A percentile compares a stretch with the other conserved stretches of the same genome.
phyloP scores from a whole-genome alignment of 2,797 vertebrate species.

The Lagorchestes hirsutus region DNA sequence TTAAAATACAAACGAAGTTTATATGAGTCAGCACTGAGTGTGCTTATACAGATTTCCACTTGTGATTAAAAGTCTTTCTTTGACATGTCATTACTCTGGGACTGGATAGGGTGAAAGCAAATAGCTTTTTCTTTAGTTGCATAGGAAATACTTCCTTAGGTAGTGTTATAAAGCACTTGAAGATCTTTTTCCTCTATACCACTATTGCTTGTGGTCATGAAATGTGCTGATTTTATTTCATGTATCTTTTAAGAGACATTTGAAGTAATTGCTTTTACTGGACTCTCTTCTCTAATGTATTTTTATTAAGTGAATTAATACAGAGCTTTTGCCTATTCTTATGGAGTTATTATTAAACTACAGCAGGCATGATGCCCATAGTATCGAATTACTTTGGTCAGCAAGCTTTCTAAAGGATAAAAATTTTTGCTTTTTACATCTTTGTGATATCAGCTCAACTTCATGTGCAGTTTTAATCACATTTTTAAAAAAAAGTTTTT shows the following conservation, averaged over 20 bases:
- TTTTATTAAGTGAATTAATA: slow-evolving; percentile 33
- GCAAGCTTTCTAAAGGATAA: slow-evolving; percentile 43
- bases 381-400: not conserved
- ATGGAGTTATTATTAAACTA: slow-evolving; percentile 50
- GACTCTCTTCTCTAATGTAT: not conserved
- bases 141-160: slow-evolving; percentile 27
- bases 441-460: slow-evolving; percentile 31
- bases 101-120: slow-evolving; percentile 42
- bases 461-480: slow-evolving; percentile 4
- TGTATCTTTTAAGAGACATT: slow-evolving; percentile 30
- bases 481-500: not conserved
- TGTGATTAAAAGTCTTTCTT: slow-evolving; percentile 65
- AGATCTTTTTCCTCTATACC: not conserved
- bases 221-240: not conserved
- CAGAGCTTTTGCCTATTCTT: slow-evolving; percentile 36
- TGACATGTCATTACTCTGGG: not conserved
- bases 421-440: slow-evolving; percentile 52
- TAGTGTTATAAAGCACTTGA: rapidly evolving
- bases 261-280: slow-evolving; percentile 18
- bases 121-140: slow-evolving; percentile 55
- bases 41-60: slow-evolving; percentile 60
- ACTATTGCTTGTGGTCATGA: not conserved
- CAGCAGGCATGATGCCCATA: slow-evolving; percentile 12
- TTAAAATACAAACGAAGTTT: slow-evolving; percentile 76
- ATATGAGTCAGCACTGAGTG: slow-evolving; percentile 39